A percentile compares a stretch with the other conserved stretches of the same genome.
Evolutionary conservation across 2,113 vertebrate species (phyloP).

Genomic region (Anoplopoma fimbria): DNA sequence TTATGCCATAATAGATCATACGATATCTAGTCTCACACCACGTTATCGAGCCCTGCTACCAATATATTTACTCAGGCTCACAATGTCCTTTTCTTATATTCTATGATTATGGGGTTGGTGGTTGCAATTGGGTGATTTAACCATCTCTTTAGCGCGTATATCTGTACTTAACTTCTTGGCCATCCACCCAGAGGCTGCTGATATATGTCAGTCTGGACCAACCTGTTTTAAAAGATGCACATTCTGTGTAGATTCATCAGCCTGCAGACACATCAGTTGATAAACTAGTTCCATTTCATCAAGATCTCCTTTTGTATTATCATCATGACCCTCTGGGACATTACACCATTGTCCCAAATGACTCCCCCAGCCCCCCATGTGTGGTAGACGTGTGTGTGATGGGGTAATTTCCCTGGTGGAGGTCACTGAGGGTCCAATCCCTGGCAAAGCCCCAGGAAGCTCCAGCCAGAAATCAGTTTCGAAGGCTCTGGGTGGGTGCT

Average conservation of each 20-base stretch:
- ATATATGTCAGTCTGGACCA: not conserved
- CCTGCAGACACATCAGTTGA: not conserved
- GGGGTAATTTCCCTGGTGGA: too few species aligned
- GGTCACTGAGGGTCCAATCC: too few species aligned
- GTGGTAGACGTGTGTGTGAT: too few species aligned
- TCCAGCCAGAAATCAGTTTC: too few species aligned
- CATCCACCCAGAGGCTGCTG: too few species aligned
- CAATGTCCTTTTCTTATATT: not conserved
- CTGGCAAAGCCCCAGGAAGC: too few species aligned
- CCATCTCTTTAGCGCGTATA: not conserved
- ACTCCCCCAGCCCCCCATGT: constrained; percentile 16
- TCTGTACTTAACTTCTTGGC: not conserved
- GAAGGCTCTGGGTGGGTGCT: too few species aligned
- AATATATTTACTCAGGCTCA: too few species aligned
- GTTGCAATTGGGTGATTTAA: not conserved
- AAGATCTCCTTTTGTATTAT: constrained; percentile 5
- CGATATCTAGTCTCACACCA: too few species aligned
- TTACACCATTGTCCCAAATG: constrained; percentile 18
- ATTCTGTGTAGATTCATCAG: not conserved
- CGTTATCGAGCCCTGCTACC: not conserved
- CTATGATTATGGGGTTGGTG: not conserved
- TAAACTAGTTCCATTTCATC: not conserved
- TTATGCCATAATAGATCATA: too few species aligned
- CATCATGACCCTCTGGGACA: constrained; percentile 27
- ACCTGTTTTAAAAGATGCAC: not conserved